Evolutionary conservation across 2,888 invertebrate genomes (phyloP).

Genomic region (Drosophila pegasa): DNA sequence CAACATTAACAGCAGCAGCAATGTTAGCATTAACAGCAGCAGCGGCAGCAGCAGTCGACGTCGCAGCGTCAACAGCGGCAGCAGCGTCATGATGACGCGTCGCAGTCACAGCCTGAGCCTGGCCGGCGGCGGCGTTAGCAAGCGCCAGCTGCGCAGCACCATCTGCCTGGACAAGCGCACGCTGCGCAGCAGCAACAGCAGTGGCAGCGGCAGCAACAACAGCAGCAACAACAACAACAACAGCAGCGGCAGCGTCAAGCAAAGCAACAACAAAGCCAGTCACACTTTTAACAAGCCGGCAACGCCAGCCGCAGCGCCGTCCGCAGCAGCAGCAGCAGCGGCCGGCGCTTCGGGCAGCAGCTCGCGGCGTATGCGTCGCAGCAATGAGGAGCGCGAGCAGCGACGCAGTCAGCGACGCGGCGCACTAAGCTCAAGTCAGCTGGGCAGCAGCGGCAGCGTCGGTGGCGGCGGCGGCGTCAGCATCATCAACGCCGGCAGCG

Average conservation of each 20-base stretch:
- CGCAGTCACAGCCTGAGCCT: slow-evolving; percentile 48
- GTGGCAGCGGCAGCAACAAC: slow-evolving; percentile 30
- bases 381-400: slow-evolving; percentile 63
- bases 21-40: background rate
- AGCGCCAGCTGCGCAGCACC: slow-evolving; percentile 82
- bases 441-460: slow-evolving; percentile 14
- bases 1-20: slow-evolving; percentile 8
- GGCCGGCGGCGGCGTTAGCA: slow-evolving; percentile 58
- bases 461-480: slow-evolving; percentile 19
- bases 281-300: slow-evolving; percentile 52
- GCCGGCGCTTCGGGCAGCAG: background rate
- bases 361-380: slow-evolving; percentile 56
- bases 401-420: slow-evolving; percentile 53
- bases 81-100: slow-evolving; percentile 50
- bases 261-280: slow-evolving; percentile 55
- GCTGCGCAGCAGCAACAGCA: slow-evolving; percentile 53
- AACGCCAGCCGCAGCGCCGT: slow-evolving; percentile 42
- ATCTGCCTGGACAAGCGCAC: slow-evolving; percentile 80
- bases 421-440: slow-evolving; percentile 34
- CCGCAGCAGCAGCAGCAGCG: background rate
- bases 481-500: slow-evolving; percentile 14
- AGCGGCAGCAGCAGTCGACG: slow-evolving; percentile 11
- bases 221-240: slow-evolving; percentile 9
- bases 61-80: slow-evolving; percentile 14
- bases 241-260: slow-evolving; percentile 26